Conservation (phyloP, 1,140 invertebrate species). For the Venustaconcha ellipsiformis region DNA sequence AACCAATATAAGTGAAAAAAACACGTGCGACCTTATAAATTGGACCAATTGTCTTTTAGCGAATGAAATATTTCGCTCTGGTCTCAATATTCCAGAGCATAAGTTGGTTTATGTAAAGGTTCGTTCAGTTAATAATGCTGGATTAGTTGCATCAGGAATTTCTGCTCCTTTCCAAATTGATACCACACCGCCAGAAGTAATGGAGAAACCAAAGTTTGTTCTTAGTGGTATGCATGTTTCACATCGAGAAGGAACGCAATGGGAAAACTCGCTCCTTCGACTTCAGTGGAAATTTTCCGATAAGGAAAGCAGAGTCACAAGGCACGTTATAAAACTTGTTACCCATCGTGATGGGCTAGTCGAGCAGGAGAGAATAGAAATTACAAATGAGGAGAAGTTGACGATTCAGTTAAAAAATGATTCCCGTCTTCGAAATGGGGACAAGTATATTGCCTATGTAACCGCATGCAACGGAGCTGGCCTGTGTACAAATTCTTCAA, state of each 20-base stretch:
- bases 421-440: slow-evolving; percentile 35
- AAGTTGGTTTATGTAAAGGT: slow-evolving; percentile 35
- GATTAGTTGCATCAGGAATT: slow-evolving; percentile 14
- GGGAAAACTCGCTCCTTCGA: slow-evolving; percentile 37
- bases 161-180: slow-evolving; percentile 43
- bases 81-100: slow-evolving; percentile 22
- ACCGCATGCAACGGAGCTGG: slow-evolving; percentile 48
- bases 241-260: slow-evolving; percentile 4
- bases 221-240: slow-evolving; percentile 1
- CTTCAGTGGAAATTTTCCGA: slow-evolving; percentile 46
- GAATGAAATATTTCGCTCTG: slow-evolving; percentile 7
- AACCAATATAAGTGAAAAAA: background rate
- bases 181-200: slow-evolving; percentile 23
- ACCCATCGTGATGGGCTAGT: slow-evolving; percentile 36
- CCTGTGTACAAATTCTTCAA: slow-evolving; percentile 34
- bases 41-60: slow-evolving; percentile 19
- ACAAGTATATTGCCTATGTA: slow-evolving; percentile 36
- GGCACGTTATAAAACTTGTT: slow-evolving; percentile 24
- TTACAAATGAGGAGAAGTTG: slow-evolving; percentile 16
- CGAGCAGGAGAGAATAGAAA: slow-evolving; percentile 12
- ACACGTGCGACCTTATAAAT: slow-evolving; percentile 32
- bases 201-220: slow-evolving; percentile 15
- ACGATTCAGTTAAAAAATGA: slow-evolving; percentile 13
- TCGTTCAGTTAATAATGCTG: slow-evolving; percentile 36
- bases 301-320: slow-evolving; percentile 42